Conservation (phyloP, 1,140 invertebrate species). For the Prorops nasuta region DNA sequence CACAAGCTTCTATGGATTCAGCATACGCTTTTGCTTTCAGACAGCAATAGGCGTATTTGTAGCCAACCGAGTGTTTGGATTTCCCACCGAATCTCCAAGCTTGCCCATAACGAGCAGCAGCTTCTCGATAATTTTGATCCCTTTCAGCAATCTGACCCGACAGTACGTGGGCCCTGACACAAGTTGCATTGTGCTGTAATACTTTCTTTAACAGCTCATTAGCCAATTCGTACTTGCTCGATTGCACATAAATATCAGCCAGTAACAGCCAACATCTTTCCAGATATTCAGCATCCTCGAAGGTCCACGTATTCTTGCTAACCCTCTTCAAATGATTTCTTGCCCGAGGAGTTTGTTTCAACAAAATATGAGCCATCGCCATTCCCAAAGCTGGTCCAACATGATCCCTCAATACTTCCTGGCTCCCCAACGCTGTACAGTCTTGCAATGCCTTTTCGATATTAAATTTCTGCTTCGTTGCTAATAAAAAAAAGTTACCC, state of each 20-base stretch:
- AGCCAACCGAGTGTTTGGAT: slow-evolving; percentile 81
- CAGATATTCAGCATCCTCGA: slow-evolving; percentile 93
- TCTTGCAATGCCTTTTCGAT: slow-evolving; percentile 83
- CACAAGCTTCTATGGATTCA: slow-evolving; percentile 81
- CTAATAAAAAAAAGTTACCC: slow-evolving; percentile 79
- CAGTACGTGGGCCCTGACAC: slow-evolving; percentile 88
- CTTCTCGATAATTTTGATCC: slow-evolving; percentile 87
- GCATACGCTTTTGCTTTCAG: slow-evolving; percentile 89
- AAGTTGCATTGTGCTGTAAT: slow-evolving; percentile 86
- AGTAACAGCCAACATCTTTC: slow-evolving; percentile 92
- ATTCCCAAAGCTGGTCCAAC: slow-evolving; percentile 88
- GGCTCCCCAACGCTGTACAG: slow-evolving; percentile 72
- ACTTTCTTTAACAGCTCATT: slow-evolving; percentile 78
- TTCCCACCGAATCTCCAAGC: slow-evolving; percentile 84
- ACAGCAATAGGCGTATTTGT: slow-evolving; percentile 89
- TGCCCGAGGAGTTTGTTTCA: slow-evolving; percentile 88
- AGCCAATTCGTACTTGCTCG: slow-evolving; percentile 84
- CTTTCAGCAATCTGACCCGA: slow-evolving; percentile 85
- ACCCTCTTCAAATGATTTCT: slow-evolving; percentile 91
- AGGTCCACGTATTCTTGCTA: slow-evolving; percentile 83
- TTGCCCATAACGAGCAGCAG: slow-evolving; percentile 77
- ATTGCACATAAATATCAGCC: slow-evolving; percentile 88
- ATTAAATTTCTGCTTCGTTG: slow-evolving; percentile 80
- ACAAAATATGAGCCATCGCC: slow-evolving; percentile 80
- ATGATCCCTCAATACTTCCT: slow-evolving; percentile 70